phyloP scores from a whole-genome alignment of 2,888 invertebrate species.

The Polietes domitor region DNA sequence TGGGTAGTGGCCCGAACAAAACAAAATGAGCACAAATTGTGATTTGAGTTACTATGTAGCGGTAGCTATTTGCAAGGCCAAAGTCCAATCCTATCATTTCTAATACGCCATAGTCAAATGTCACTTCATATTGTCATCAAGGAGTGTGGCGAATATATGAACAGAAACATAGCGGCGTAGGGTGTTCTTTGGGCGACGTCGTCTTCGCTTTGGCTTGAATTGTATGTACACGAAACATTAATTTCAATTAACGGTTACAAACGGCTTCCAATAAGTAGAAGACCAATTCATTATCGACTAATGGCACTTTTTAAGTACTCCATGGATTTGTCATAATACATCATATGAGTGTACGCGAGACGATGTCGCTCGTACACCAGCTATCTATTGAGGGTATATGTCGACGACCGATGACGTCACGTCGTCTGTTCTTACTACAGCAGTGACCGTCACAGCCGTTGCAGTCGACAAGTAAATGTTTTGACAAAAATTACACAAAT shows the following conservation, averaged over 20 bases:
- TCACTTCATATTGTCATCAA: too few species aligned
- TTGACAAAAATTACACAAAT: slow-evolving; percentile 2
- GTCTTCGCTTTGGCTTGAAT: not conserved
- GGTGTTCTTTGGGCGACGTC: not conserved
- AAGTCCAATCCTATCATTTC: too few species aligned
- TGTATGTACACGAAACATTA: not conserved
- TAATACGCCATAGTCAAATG: too few species aligned
- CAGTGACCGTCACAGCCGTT: not conserved
- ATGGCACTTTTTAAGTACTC: not conserved
- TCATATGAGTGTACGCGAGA: not conserved
- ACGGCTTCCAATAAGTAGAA: not conserved
- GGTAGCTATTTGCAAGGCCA: too few species aligned
- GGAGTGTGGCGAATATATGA: too few species aligned
- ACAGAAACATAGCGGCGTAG: not conserved
- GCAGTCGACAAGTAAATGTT: not conserved
- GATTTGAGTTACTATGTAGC: too few species aligned
- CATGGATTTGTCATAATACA: slow-evolving; percentile 33
- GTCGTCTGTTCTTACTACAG: not conserved
- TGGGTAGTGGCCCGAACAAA: too few species aligned
- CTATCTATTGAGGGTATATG: not conserved
- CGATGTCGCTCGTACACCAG: not conserved
- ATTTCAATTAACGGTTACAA: slow-evolving; percentile 13
- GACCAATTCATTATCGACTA: not conserved
- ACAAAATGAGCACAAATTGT: too few species aligned
- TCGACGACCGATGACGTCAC: slow-evolving; percentile 18